Evolutionary conservation across 2,113 vertebrate genomes (phyloP), one percentile per base, ranked within the genome.

Genomic region (Rhynchomys soricoides): DNA sequence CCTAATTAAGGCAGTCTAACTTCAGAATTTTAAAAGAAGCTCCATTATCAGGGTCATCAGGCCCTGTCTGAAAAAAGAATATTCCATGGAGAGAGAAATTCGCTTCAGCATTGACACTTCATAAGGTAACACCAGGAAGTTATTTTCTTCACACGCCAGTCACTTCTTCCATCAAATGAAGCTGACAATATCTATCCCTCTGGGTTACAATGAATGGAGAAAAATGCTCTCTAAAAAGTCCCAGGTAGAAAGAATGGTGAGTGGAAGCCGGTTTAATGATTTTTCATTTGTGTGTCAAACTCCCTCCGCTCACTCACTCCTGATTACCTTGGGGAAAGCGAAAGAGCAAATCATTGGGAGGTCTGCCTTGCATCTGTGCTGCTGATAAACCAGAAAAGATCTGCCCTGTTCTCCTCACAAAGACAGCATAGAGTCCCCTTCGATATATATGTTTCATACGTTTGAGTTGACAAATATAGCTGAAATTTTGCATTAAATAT

Each of bases 381-480:
- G 7, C 12, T 19, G n/a, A 26, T 7, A 17, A 37, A 34, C 6
- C 24, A 52, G 29, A 13, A n/a, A 5, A 4, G 1, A 22, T 24
- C 26, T 0, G 0, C 13, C 3, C 7, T 75, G 29, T 22, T 13
- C 9, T 21, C 19, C 50, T 71, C 1, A 11, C 7, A 59, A 24
- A 55, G 22, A 37, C 16, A 57, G 16, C 2, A 9, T 12, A n/a
- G 29, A 74, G 12, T 45, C 16, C 24, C 16, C 40, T 64, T 13
- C 31, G 15, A 43, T 1, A 4, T 31, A 45, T 3, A 45, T 15
- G 4, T 31, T 29, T 22, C n/a, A 40, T 59, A 2, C 4, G 55
- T 9, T 45, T 87, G 83, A 68, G 1, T 31, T 90, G 85, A 6
- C 22, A 86, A 86, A 11, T 68, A 64, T 10, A 66, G 21, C 50